Base-by-base conservation (phyloP, 2,888 invertebrate genomes). In the Hartigia nigra region DNA sequence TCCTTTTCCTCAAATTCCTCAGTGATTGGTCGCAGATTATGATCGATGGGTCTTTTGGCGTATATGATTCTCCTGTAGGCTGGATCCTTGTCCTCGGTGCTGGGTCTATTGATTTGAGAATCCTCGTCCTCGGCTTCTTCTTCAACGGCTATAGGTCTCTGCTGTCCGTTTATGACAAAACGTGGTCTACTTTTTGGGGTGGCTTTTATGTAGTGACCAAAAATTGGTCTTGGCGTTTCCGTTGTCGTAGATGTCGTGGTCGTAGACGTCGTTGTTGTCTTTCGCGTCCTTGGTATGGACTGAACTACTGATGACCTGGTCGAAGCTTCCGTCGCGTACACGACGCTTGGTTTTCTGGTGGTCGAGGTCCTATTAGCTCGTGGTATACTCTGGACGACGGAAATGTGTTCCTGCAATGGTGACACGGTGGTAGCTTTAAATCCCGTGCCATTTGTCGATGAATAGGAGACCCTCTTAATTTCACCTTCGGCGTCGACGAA, bases 391-490 rank as follows among this genome's bases (percentile, higher is more conserved):
- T 91, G 91, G 55, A 91, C 90, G 14, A 90, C 90, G 11, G 91
- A 91, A 69, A 92, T 80, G 76, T 92, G 89, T 86, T 92, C 92
- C 87, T 91, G 89, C 82, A 80, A 94, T 92, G 92, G 91, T 77
- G 92, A 91, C 80, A 91, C 87, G 82, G 92, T 90, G 77, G 92
- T 91, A 82, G 92, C 91, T 89, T 92, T 91, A 88, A 91, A 91
- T 77, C 91, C 93, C 11, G 93, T 92, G 76, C 92, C 93, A 82
- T 94, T 93, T 81, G 93, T 94, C 31, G 94, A 94, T 35, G 93
- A 93, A 90, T 97, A 97, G 1, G 96, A 96, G 77, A 97, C 96
- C 79, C 96, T 93, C 92, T 96, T 96, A 79, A 96, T 94, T 89
- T 95, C 95, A 12, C 97, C 96, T 88, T 94, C 94, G 79, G 94